A percentile compares a stretch with the other conserved stretches of the same genome.
These are phyloP conservation scores for Sebastes minor DNA, from an alignment of 2,797 vertebrate species.

Conservation along the genomic window DNA sequence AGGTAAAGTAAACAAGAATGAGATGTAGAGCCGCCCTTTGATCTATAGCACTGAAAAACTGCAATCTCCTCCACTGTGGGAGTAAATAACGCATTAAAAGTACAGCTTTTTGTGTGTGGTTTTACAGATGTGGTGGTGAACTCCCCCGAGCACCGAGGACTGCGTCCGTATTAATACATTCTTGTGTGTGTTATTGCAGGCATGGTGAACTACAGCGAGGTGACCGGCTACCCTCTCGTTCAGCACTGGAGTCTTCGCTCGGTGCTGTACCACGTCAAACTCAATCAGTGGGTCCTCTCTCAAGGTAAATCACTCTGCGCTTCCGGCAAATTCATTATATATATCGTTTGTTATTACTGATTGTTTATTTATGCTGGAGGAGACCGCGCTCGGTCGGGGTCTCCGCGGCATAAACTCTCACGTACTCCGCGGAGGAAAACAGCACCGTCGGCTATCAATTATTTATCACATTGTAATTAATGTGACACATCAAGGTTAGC, in stretches of 20 bases:
- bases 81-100: conserved; percentile 32
- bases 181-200: conserved; percentile 76
- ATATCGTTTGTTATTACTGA: conserved; percentile 12
- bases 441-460: conserved; percentile 9
- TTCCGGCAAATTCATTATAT: not conserved
- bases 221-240: conserved; percentile 92
- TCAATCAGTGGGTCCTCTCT: conserved; percentile 93
- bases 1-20: conserved; percentile 52
- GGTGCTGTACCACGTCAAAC: conserved; percentile 93
- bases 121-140: not conserved
- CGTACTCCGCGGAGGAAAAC: not conserved
- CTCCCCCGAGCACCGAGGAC: not conserved
- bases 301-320: conserved; percentile 85
- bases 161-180: not conserved
- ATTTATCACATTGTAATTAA: conserved; percentile 41
- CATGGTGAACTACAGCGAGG: conserved; percentile 99
- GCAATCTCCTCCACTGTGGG: conserved; percentile 5
- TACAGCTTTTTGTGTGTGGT: not conserved
- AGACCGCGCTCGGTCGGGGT: not conserved
- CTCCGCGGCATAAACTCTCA: not conserved
- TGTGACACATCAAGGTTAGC: conserved; percentile 50
- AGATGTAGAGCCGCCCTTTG: conserved; percentile 41
- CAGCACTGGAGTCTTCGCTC: conserved; percentile 97
- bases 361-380: conserved; percentile 32
- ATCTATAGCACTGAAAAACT: conserved; percentile 23